Evolutionary conservation across 1,140 invertebrate genomes (phyloP), one percentile per base, ranked within the genome.

Genomic region (Ceratitis capitata): DNA sequence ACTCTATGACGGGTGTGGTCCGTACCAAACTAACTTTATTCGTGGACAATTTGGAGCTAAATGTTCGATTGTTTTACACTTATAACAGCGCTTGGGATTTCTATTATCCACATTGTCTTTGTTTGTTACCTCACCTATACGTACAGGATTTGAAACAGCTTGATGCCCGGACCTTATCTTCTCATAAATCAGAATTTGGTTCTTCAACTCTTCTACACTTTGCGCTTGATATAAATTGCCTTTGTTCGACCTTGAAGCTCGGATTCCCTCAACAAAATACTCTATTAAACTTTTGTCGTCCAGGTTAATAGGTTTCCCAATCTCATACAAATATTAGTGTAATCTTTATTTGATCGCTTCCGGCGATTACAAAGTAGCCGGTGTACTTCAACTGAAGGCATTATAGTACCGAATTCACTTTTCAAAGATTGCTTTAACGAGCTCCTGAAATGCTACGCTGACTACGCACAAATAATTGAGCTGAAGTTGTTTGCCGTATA

Each of bases 401-500:
- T 2, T 23, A 26, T 47, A n/a, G 32, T 45, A 14, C 61, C 64
- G 16, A 85, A 85, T 47, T 85, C 84, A 5, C 26, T 69, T 19
- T 16, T 29, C 29, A 85, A 35, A 4, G 39, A 7, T 14, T 19
- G 29, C 32, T 85, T 69, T 19, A 85, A 45, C 32, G 84, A 69
- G 16, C 16, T 16, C 84, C 84, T 4, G 35, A n/a, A n/a, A 74
- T 39, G 9, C 23, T 32, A 14, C 19, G 19, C 32, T 78, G 69
- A n/a, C 84, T 56, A n/a, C 64, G 39, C 23, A 51, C 29, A 29
- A 49, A 85, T 5, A 49, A 69, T 49, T 85, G 69, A 12, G 16
- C 84, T 7, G 84, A 32, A 85, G 64, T 39, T 85, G 64, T 39
- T 64, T 49, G 0, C 32, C 64, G 45, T 85, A 85, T n/a, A 85